phyloP scores from a whole-genome alignment of 2,113 vertebrate species.

The Chloropsis cyanopogon region DNA sequence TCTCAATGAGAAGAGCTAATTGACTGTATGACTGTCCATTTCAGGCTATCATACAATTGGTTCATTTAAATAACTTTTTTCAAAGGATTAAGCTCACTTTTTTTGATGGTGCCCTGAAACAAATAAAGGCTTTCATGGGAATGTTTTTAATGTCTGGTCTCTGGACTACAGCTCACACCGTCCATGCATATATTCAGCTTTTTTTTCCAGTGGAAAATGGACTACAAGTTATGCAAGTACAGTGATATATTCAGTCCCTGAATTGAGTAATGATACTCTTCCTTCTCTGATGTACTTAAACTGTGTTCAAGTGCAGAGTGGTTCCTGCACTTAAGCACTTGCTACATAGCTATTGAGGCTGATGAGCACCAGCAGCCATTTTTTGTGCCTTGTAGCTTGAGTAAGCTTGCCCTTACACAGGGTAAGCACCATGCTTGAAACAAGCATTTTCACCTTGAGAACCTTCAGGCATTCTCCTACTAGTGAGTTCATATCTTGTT shows the following conservation, averaged over 20 bases:
- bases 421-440: neutral
- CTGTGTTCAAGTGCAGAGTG: neutral
- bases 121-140: neutral
- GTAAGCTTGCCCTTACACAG: neutral
- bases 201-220: neutral
- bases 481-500: neutral
- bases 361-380: neutral
- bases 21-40: neutral
- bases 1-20: neutral
- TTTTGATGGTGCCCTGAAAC: neutral
- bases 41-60: neutral
- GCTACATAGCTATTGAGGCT: neutral
- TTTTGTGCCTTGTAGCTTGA: neutral
- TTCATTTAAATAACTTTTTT: conserved; percentile 24
- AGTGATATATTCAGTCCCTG: neutral
- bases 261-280: neutral
- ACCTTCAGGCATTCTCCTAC: neutral
- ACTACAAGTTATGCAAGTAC: neutral
- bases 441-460: neutral
- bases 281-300: neutral
- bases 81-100: neutral
- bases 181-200: neutral
- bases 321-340: neutral
- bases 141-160: neutral
- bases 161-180: neutral